phyloP scores from a whole-genome alignment of 2,113 vertebrate species.

The Indri indri region DNA sequence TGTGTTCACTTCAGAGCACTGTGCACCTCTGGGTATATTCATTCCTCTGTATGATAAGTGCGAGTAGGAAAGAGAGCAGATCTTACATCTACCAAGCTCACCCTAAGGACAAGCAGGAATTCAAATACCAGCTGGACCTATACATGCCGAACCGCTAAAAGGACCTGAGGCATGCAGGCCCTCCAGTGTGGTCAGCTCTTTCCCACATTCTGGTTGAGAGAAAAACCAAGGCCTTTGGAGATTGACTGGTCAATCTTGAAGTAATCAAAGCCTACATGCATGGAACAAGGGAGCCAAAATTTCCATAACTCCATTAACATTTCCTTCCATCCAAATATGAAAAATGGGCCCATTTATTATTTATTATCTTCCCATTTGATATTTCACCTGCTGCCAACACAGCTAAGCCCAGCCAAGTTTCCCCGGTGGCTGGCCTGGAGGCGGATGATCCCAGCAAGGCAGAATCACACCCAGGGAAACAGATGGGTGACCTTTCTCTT shows the following conservation, averaged over 20 bases:
- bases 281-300: constrained; percentile 47
- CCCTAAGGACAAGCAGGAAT: background rate
- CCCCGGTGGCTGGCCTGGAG: constrained; percentile 52
- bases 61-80: background rate
- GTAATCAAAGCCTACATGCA: constrained; percentile 46
- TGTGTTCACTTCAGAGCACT: background rate
- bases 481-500: constrained; percentile 74
- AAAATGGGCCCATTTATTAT: constrained; percentile 81
- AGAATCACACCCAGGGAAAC: constrained; percentile 59
- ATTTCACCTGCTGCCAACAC: constrained; percentile 82
- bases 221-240: constrained; percentile 71
- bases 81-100: background rate
- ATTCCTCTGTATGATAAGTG: background rate
- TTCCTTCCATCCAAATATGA: constrained; percentile 78
- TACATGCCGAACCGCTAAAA: background rate
- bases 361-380: constrained; percentile 77
- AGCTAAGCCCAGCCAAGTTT: constrained; percentile 52
- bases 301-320: constrained; percentile 77
- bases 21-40: no score
- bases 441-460: constrained; percentile 65
- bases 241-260: constrained; percentile 36
- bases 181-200: background rate
- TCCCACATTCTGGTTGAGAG: background rate
- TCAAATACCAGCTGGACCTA: background rate
- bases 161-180: background rate